phyloP scores from a whole-genome alignment of 2,797 vertebrate genomes.

The Rhinophrynus dorsalis region DNA sequence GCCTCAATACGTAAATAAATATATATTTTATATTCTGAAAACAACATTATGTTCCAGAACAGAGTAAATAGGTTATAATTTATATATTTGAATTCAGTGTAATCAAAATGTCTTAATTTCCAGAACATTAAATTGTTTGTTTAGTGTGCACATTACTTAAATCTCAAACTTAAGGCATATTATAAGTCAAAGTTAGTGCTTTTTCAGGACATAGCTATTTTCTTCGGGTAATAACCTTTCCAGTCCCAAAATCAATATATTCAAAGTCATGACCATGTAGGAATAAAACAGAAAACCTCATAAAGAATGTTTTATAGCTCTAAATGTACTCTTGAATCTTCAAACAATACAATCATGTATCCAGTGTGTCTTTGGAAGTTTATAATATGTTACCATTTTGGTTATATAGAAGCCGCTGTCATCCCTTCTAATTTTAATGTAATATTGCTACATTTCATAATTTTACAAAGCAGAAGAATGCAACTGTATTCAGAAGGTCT shows the following conservation, averaged over 20 bases:
- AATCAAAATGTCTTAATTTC: not conserved
- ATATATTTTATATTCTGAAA: too few relatives aligned
- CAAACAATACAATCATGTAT: constrained; percentile 39
- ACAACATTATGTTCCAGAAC: not conserved
- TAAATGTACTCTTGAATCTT: constrained; percentile 32
- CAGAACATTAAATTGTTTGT: not conserved
- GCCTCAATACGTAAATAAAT: too few relatives aligned
- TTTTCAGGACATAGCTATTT: constrained; percentile 25
- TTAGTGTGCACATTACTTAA: not conserved
- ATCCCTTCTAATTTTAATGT: constrained; percentile 42
- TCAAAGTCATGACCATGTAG: constrained; percentile 40
- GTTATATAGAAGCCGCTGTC: not conserved
- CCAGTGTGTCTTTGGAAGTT: constrained; percentile 18
- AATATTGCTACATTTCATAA: constrained; percentile 50
- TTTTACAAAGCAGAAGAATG: constrained; percentile 41
- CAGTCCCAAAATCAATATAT: constrained; percentile 42
- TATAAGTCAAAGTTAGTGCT: constrained; percentile 24
- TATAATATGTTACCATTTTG: constrained; percentile 5
- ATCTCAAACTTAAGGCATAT: not conserved
- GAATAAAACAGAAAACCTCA: constrained; percentile 36
- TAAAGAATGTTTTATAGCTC: constrained; percentile 41
- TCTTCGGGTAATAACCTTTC: constrained; percentile 35
- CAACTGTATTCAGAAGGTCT: constrained; percentile 44
- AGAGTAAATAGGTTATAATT: not conserved
- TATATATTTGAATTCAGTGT: not conserved